Conservation (phyloP, 2,797 vertebrate species). For the Cirrhinus mrigala region DNA sequence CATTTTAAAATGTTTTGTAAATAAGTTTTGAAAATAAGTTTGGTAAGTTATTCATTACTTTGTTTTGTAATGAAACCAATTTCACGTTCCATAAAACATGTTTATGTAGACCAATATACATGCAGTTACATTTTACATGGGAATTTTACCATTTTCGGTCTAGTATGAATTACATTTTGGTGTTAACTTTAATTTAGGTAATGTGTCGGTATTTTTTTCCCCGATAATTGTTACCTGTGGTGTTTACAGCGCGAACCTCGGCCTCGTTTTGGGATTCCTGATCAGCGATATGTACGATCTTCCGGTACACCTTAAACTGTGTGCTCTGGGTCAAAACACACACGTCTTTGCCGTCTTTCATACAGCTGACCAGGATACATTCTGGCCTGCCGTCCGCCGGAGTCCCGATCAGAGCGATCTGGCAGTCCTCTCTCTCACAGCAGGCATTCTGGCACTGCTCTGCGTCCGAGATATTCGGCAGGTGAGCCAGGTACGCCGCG, state of each 20-base stretch:
- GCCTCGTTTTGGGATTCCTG: neutral
- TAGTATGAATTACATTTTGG: neutral
- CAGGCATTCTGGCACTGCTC: constrained; percentile 58
- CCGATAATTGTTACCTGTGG: constrained; percentile 53
- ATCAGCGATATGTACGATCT: neutral
- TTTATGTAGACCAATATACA: neutral
- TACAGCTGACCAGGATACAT: constrained; percentile 65
- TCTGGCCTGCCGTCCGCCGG: constrained; percentile 35
- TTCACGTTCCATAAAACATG: too few species aligned
- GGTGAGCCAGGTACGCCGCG: neutral
- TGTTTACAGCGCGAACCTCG: neutral
- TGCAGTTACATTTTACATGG: neutral
- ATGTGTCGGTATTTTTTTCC: neutral
- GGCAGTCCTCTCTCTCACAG: constrained; percentile 61
- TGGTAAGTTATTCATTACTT: neutral
- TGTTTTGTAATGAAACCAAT: neutral
- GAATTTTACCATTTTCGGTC: neutral
- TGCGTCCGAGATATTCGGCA: neutral
- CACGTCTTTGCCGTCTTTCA: constrained; percentile 13
- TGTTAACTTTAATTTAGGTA: neutral
- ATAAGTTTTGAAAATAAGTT: neutral
- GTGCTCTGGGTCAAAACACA: constrained; percentile 52
- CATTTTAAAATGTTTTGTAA: too few species aligned
- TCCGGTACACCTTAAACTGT: constrained; percentile 54
- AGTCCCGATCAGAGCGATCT: constrained; percentile 60